Evolutionary conservation across 2,113 vertebrate genomes (phyloP).

Genomic region (Alaudala cheleensis): DNA sequence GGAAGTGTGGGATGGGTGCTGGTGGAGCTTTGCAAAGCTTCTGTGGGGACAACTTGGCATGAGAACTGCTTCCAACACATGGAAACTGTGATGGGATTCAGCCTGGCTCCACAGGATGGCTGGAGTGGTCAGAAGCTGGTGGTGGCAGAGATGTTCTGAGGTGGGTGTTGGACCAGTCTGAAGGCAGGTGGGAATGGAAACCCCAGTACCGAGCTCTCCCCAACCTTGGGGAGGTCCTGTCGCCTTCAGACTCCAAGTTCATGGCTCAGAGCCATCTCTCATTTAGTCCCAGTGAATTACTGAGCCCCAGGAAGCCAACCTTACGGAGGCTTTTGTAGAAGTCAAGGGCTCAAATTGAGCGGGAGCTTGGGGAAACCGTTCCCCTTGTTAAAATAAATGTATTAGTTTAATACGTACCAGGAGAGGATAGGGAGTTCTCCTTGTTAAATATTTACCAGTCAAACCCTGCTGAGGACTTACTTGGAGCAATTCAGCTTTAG

Average conservation of each 20-base stretch:
- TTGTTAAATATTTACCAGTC: slow-evolving; percentile 75
- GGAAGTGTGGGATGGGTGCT: not conserved
- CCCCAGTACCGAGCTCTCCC: not conserved
- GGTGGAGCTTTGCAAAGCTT: not conserved
- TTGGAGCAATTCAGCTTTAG: slow-evolving; percentile 63
- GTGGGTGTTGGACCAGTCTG: not conserved
- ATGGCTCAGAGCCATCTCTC: slow-evolving; percentile 62
- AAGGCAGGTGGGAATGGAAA: not conserved
- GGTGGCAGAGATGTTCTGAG: not conserved
- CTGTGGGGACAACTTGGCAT: not conserved
- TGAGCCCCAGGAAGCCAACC: slow-evolving; percentile 49
- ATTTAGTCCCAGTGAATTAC: slow-evolving; percentile 58
- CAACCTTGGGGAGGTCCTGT: slow-evolving; percentile 21
- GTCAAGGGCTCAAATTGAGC: slow-evolving; percentile 62
- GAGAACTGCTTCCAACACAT: not conserved
- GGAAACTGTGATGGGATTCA: not conserved
- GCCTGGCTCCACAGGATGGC: not conserved
- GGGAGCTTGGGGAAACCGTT: slow-evolving; percentile 62
- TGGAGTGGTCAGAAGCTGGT: not conserved
- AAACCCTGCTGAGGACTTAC: slow-evolving; percentile 67
- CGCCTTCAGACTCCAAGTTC: not conserved
- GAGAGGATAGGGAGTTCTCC: slow-evolving; percentile 71
- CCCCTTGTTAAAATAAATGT: slow-evolving; percentile 73
- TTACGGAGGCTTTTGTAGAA: slow-evolving; percentile 42
- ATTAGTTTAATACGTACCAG: slow-evolving; percentile 72